Conservation (phyloP, 2,797 vertebrate genomes). For the Ctenosaura bakeri region DNA sequence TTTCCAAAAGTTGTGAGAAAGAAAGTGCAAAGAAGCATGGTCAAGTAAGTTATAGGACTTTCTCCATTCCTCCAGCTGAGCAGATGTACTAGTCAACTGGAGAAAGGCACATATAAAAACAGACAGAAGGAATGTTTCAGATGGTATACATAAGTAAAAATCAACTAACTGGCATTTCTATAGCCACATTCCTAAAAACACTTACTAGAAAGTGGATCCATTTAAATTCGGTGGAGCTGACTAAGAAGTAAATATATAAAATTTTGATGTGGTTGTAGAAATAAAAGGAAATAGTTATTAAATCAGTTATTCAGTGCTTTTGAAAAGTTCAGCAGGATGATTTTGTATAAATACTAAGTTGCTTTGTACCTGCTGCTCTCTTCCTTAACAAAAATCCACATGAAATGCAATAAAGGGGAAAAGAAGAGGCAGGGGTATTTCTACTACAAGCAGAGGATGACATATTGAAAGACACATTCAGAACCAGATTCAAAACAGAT, state of each 20-base stretch:
- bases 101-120: constrained; percentile 38
- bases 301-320: neutral
- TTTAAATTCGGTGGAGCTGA: neutral
- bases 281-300: constrained; percentile 6
- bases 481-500: constrained; percentile 22
- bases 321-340: neutral
- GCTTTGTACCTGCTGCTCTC: constrained; percentile 28
- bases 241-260: neutral
- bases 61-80: constrained; percentile 17
- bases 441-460: constrained; percentile 36
- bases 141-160: neutral
- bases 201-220: neutral
- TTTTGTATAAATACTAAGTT: neutral
- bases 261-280: constrained; percentile 22
- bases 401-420: constrained; percentile 26
- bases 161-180: constrained; percentile 4
- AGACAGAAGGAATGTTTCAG: constrained; percentile 42
- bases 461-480: neutral
- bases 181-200: neutral
- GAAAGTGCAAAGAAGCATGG: constrained; percentile 34
- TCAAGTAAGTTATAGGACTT: constrained; percentile 49
- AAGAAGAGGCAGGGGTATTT: constrained; percentile 28
- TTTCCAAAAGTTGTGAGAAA: constrained; percentile 25
- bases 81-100: neutral
- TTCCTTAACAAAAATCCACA: neutral